Evolutionary conservation across 2,113 vertebrate genomes (phyloP).

Genomic region (Plecturocebus donacophilus): DNA sequence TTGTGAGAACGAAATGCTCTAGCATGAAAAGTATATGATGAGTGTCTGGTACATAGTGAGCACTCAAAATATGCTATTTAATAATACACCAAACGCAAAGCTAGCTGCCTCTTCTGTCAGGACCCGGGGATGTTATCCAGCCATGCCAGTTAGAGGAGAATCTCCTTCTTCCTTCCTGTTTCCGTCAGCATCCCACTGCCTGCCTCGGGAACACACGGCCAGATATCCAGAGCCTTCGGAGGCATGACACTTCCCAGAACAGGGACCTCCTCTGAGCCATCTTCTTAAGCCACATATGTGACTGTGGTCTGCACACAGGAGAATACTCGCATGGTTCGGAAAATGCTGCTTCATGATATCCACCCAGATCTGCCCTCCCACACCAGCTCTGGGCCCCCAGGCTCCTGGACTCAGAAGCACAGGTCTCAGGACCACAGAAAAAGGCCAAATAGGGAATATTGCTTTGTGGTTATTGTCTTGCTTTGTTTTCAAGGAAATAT

Average conservation of each 20-base stretch:
- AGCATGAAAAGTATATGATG: neutral
- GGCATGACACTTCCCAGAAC: neutral
- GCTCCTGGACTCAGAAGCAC: neutral
- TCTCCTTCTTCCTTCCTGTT: neutral
- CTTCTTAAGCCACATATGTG: neutral
- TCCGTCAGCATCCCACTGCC: neutral
- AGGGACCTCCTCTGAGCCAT: neutral
- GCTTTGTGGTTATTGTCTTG: neutral
- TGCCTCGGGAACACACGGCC: neutral
- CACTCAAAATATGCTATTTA: neutral
- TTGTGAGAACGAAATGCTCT: neutral
- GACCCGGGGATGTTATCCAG: neutral
- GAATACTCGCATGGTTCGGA: neutral
- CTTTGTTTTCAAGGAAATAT: conserved; percentile 38
- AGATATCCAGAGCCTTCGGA: neutral
- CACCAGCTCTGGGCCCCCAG: neutral
- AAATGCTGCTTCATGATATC: neutral
- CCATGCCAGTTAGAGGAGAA: neutral
- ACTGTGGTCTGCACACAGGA: neutral
- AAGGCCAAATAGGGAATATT: neutral
- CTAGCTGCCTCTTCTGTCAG: neutral
- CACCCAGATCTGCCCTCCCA: no score
- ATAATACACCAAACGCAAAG: neutral
- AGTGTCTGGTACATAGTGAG: neutral
- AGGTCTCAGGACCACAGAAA: neutral